phyloP scores from a whole-genome alignment of 1,140 invertebrate species.

The Formica exsecta region DNA sequence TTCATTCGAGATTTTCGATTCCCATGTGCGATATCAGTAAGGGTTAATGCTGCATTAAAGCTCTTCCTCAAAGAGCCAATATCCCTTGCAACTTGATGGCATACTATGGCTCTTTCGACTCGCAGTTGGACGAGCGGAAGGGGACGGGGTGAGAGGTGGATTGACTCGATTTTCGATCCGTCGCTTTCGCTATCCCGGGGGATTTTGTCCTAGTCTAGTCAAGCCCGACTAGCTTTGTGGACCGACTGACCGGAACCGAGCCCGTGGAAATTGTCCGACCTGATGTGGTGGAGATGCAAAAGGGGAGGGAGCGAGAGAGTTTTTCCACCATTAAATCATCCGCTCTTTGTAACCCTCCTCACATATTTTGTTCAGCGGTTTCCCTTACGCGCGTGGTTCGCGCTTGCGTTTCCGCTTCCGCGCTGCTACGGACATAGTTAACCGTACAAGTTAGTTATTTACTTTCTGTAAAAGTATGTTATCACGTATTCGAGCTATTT shows the following conservation, averaged over 20 bases:
- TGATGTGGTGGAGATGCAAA: background rate
- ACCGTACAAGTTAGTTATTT: slow-evolving; percentile 28
- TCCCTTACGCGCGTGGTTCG: slow-evolving; percentile 3
- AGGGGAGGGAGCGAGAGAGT: background rate
- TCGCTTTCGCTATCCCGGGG: slow-evolving; percentile 72
- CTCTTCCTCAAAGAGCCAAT: slow-evolving; percentile 50
- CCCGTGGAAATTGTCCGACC: slow-evolving; percentile 50
- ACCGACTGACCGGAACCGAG: slow-evolving; percentile 75
- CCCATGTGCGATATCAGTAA: background rate
- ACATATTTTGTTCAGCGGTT: slow-evolving; percentile 43
- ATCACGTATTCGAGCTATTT: slow-evolving; percentile 14
- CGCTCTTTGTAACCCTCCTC: slow-evolving; percentile 16
- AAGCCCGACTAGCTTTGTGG: slow-evolving; percentile 43
- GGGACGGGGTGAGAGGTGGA: background rate
- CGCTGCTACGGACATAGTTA: background rate
- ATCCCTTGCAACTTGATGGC: slow-evolving; percentile 52
- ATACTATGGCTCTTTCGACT: background rate
- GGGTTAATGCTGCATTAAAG: slow-evolving; percentile 57
- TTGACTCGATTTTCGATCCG: slow-evolving; percentile 74
- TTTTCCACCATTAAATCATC: slow-evolving; percentile 56
- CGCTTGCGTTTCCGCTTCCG: background rate
- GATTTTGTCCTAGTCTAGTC: slow-evolving; percentile 62
- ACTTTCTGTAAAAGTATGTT: background rate
- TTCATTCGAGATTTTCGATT: background rate
- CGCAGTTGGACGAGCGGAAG: slow-evolving; percentile 9